Evolutionary conservation across 2,888 invertebrate genomes (phyloP).

Genomic region (Brenthis hecate): DNA sequence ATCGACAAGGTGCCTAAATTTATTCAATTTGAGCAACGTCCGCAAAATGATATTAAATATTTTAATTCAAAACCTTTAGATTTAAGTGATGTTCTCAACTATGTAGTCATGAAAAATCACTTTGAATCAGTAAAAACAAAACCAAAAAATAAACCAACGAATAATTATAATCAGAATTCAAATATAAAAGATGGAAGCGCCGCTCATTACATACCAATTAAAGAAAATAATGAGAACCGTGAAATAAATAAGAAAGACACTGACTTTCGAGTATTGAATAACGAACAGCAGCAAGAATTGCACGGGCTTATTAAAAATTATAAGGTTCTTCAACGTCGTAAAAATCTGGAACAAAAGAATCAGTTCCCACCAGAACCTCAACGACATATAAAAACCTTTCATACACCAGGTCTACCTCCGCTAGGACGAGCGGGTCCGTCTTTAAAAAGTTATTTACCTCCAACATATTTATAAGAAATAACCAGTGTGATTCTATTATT

Average conservation of each 20-base stretch:
- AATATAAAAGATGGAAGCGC: slow-evolving; percentile 51
- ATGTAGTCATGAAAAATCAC: slow-evolving; percentile 63
- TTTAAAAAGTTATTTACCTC: slow-evolving; percentile 71
- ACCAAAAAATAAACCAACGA: slow-evolving; percentile 50
- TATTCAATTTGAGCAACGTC: slow-evolving; percentile 52
- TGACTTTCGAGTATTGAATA: slow-evolving; percentile 48
- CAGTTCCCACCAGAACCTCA: slow-evolving; percentile 55
- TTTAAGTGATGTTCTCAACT: slow-evolving; percentile 64
- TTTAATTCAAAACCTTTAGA: slow-evolving; percentile 58
- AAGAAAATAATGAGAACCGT: slow-evolving; percentile 45
- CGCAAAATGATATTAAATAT: slow-evolving; percentile 48
- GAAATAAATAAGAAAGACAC: slow-evolving; percentile 44
- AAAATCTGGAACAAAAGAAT: slow-evolving; percentile 51
- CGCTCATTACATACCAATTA: slow-evolving; percentile 49
- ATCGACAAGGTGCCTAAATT: slow-evolving; percentile 57
- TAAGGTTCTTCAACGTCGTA: slow-evolving; percentile 70
- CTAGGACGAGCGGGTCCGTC: slow-evolving; percentile 74
- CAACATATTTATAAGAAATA: slow-evolving; percentile 59
- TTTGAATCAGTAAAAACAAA: slow-evolving; percentile 70
- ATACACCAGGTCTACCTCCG: slow-evolving; percentile 61
- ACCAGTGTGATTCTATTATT: slow-evolving; percentile 56
- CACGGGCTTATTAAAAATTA: slow-evolving; percentile 72
- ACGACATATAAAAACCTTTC: slow-evolving; percentile 55
- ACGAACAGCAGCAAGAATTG: slow-evolving; percentile 61
- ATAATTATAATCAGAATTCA: slow-evolving; percentile 43